These are phyloP conservation scores for Ichneumon xanthorius DNA, from an alignment of 2,888 invertebrate species.

Conservation along the genomic window DNA sequence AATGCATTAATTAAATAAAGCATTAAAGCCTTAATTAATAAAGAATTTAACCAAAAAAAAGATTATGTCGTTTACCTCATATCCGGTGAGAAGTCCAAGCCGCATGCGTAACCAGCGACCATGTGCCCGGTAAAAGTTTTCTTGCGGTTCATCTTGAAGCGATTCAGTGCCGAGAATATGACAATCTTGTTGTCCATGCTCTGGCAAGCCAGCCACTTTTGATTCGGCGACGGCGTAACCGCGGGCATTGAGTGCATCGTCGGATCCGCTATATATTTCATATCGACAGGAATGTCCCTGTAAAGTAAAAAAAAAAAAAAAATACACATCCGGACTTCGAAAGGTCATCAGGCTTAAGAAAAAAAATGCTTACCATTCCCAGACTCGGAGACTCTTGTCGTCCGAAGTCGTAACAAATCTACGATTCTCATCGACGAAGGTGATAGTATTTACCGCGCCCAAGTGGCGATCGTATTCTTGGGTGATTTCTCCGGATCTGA, in stretches of 20 bases:
- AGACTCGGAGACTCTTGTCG: slow-evolving; percentile 98
- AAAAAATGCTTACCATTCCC: slow-evolving; percentile 93
- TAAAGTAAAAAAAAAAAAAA: slow-evolving; percentile 56
- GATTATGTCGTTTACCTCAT: slow-evolving; percentile 90
- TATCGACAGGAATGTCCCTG: slow-evolving; percentile 97
- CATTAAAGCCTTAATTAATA: no score
- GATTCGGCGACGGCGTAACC: slow-evolving; percentile 97
- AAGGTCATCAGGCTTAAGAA: background rate
- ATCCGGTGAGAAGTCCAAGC: slow-evolving; percentile 98
- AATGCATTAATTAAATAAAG: no score
- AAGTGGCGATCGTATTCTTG: slow-evolving; percentile 99
- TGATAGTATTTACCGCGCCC: slow-evolving; percentile 99
- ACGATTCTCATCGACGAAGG: slow-evolving; percentile 99
- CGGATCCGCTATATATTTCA: slow-evolving; percentile 99
- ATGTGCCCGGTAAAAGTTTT: slow-evolving; percentile 99
- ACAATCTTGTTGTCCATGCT: slow-evolving; percentile 99
- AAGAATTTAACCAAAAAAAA: background rate
- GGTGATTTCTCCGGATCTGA: slow-evolving; percentile 96
- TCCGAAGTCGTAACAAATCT: slow-evolving; percentile 99
- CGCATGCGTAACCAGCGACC: slow-evolving; percentile 99
- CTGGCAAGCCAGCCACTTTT: slow-evolving; percentile 99
- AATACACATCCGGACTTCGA: background rate
- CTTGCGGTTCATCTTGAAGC: slow-evolving; percentile 99
- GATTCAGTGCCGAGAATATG: slow-evolving; percentile 98
- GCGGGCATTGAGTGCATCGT: slow-evolving; percentile 99